Evolutionary conservation across 2,888 invertebrate species (phyloP), one percentile per base, ranked within the genome.

Genomic region (Aphelenchoides bicaudatus): DNA sequence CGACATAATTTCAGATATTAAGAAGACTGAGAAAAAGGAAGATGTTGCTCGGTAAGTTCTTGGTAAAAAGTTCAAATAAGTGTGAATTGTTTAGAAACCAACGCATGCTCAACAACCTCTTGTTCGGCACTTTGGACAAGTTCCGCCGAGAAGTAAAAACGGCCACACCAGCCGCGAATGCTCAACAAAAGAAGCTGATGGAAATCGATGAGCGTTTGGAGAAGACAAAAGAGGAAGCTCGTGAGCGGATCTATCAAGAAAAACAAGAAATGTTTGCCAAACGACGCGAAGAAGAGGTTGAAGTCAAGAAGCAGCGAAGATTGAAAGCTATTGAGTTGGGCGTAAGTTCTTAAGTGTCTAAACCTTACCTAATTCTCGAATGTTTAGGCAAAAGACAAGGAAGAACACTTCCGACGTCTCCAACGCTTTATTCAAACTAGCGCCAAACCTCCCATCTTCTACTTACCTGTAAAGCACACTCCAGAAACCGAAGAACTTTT

Each of bases 181-280:
- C 53, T 31, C 63, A 65, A 55, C 61, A 88, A 78, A 87, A 88
- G 57, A 89, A 88, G 80, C 86, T 89, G 70, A 87, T 87, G 6
- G 87, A 88, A 82, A 88, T 96, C 5, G 94, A 96, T 81, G 88
- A 88, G 59, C 90, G 91, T 80, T 85, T 96, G 60, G 94, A 96
- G 79, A 89, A 91, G 77, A 90, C 89, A 75, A 90, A 90, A 56
- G 85, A 88, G 55, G 84, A 87, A 75, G 91, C 93, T 78, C 88
- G 88, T 66, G 91, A 90, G 78, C 87, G 89, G 79, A 84, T 91
- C 54, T 37, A 56, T 21, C 34, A 56, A 16, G 65, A 68, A 29
- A 48, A 90, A 31, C 87, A 88, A 78, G 87, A 88, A 62, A 82
- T 94, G 63, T 90, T 92, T 80, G 85, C 87, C 30, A 88, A 89